Conservation (phyloP, 1,140 invertebrate genomes). For the Apocrypta bakeri region DNA sequence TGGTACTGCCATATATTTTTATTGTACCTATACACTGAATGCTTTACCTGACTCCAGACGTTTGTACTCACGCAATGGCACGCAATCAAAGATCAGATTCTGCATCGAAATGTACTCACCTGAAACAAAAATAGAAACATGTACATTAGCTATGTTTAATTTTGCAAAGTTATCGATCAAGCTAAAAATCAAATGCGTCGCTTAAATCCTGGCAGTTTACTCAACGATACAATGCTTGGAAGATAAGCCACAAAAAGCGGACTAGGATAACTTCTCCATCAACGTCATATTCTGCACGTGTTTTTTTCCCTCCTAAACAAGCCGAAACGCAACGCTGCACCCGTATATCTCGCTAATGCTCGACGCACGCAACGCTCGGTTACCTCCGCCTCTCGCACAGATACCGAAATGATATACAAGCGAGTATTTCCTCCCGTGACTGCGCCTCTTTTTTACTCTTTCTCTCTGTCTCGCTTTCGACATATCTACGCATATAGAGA, state of each 20-base stretch:
- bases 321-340: not conserved
- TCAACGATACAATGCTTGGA: too few relatives aligned
- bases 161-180: too few relatives aligned
- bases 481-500: not conserved
- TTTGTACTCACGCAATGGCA: too few relatives aligned
- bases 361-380: slow-evolving; percentile 22
- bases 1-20: not conserved
- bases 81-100: too few relatives aligned
- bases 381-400: slow-evolving; percentile 1
- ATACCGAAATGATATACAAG: slow-evolving; percentile 39
- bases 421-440: not conserved
- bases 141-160: too few relatives aligned
- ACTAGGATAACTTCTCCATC: not conserved
- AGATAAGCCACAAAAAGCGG: not conserved
- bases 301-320: slow-evolving; percentile 13
- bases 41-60: too few relatives aligned
- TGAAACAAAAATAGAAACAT: slow-evolving; percentile 16
- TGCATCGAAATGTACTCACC: slow-evolving; percentile 21
- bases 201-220: too few relatives aligned
- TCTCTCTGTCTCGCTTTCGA: not conserved
- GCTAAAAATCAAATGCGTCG: too few relatives aligned
- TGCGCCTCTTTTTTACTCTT: slow-evolving; percentile 4
- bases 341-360: not conserved
- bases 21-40: not conserved
- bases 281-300: not conserved